A percentile compares a stretch with the other conserved stretches of the same genome.
phyloP scores from a whole-genome alignment of 2,888 invertebrate species.

The Kryphioiulus occultus region DNA sequence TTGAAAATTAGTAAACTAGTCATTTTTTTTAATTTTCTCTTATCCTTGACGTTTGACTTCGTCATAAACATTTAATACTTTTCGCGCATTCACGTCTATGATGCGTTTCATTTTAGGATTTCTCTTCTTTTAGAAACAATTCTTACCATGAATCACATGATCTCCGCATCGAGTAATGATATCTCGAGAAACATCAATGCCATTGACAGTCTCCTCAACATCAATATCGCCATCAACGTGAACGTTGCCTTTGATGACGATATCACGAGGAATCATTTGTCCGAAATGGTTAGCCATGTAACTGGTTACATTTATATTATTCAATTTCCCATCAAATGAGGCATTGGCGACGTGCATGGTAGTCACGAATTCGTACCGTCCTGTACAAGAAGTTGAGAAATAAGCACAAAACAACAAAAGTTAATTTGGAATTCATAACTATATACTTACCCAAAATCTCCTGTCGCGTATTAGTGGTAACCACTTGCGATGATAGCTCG shows the following conservation, averaged over 20 bases:
- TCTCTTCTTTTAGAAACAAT: not conserved
- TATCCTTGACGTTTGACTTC: too few species aligned
- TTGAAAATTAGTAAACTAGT: not conserved
- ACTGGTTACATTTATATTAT: not conserved
- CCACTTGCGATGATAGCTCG: not conserved
- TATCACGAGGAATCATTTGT: not conserved
- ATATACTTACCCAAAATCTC: conserved; percentile 6
- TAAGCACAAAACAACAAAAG: not conserved
- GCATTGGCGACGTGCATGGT: not conserved
- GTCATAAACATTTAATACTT: not conserved
- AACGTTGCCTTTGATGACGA: conserved; percentile 37
- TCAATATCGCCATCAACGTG: conserved; percentile 21
- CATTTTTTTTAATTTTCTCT: too few species aligned
- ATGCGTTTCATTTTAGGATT: too few species aligned
- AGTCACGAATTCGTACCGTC: not conserved
- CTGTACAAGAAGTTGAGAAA: not conserved
- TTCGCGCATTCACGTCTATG: not conserved
- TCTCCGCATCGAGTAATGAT: conserved; percentile 39
- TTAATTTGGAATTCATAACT: not conserved
- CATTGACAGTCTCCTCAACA: conserved; percentile 27
- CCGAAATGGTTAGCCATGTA: not conserved
- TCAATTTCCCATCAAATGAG: conserved; percentile 6
- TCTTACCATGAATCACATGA: conserved; percentile 42
- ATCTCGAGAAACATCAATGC: not conserved
- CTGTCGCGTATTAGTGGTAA: conserved; percentile 12